A percentile compares a stretch with the other conserved stretches of the same genome.
phyloP scores from a whole-genome alignment of 2,888 invertebrate genomes.

The Brachycybe producta region DNA sequence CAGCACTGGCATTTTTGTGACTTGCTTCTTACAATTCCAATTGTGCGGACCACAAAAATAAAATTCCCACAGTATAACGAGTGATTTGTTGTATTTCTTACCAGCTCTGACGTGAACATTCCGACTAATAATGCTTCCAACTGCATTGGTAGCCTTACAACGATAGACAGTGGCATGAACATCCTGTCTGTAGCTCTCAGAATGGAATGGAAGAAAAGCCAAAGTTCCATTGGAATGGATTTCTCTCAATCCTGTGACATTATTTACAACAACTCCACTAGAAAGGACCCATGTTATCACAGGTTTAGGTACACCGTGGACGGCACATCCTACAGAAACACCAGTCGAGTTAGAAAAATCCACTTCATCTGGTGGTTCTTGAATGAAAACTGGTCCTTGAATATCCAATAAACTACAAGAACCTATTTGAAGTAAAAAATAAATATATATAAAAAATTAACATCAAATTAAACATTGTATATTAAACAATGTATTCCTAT shows the following conservation, averaged over 20 bases:
- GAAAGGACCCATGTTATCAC: constrained; percentile 27
- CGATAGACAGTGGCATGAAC: constrained; percentile 25
- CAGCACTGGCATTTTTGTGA: too few species aligned
- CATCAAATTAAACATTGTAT: too few species aligned
- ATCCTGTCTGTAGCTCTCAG: constrained; percentile 22
- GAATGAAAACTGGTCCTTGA: constrained; percentile 31
- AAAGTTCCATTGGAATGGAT: constrained; percentile 25
- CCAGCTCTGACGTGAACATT: constrained; percentile 26
- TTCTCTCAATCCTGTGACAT: constrained; percentile 25
- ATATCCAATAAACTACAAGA: constrained; percentile 3
- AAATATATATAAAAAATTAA: too few species aligned
- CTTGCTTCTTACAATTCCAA: too few species aligned
- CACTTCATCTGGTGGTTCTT: constrained; percentile 30
- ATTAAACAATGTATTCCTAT: too few species aligned
- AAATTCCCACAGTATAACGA: too few species aligned
- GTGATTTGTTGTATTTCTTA: constrained; percentile 21
- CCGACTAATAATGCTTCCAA: constrained; percentile 25
- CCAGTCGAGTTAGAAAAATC: constrained; percentile 32
- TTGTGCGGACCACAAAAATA: too few species aligned
- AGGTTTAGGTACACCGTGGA: constrained; percentile 33
- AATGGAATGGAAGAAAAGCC: constrained; percentile 24
- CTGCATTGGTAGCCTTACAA: constrained; percentile 24
- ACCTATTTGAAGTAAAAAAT: constrained; percentile 3
- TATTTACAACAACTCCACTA: constrained; percentile 26
- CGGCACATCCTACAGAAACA: constrained; percentile 30